Evolutionary conservation across 1,140 invertebrate genomes (phyloP), one percentile per base, ranked within the genome.

Genomic region (Neodiprion virginianus): DNA sequence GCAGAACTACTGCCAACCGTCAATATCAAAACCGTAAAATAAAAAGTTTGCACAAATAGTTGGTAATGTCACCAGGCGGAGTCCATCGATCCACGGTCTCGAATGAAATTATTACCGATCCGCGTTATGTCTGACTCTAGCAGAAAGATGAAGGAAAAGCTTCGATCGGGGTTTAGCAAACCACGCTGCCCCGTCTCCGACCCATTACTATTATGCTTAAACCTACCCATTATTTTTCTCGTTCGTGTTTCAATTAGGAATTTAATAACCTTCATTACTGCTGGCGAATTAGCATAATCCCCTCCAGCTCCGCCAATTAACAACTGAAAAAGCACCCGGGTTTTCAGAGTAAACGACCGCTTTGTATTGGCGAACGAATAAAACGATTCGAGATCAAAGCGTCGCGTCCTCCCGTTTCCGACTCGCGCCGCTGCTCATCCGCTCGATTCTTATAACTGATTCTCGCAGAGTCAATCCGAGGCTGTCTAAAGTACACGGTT

Each of bases 61-160:
- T 40, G 28, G 28, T 40, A 40, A 40, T 40, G 1, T 5, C 28
- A 3, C 5, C 5, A 61, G 11, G 53, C 8, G 53, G n/a, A 61
- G n/a, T 61, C 53, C 53, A 61, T 61, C n/a, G 53, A 61, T 7
- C 8, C 53, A 40, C 1, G 28, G 28, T 61, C 53, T 61, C n/a
- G 53, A 17, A 17, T 61, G 11, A 5, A 17, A 61, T 8, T 61
- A 61, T 61, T 61, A 17, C 53, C 53, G 53, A 61, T 14, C n/a
- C 53, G 53, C 53, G 53, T 17, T 79, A 78, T 82, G 82, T 82
- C 81, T 82, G 80, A 79, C 79, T 80, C 78, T 77, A 66, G 75
- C 79, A 82, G 79, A 75, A 61, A 61, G 8, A 61, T 80, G 78
- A 40, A 40, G 53, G 73, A 67, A 61, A 72, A 80, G 75, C 68